Base-by-base conservation (phyloP, 2,888 invertebrate genomes). In the Kryphioiulus occultus region DNA sequence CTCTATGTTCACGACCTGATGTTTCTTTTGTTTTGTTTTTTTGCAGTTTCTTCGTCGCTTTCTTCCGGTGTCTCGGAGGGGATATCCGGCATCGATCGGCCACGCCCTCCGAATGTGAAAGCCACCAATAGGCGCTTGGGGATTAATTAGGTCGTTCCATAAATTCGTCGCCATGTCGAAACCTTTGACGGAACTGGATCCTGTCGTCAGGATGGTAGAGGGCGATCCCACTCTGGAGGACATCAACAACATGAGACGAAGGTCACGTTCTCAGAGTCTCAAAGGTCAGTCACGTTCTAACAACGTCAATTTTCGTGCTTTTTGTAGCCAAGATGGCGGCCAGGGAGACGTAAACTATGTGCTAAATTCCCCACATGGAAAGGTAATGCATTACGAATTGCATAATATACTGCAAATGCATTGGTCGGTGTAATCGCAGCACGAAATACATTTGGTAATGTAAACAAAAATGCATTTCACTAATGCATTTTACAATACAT, bases 161-260 rank as follows among this genome's bases (percentile, higher is more conserved):
- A 2, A 15, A 42, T 9, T 47, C 47, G 12, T 15, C 47, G 5
- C 47, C 59, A 59, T 59, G 59, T 59, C 59, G 4, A 59, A 59
- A n/a, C 4, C 59, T 4, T 59, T 59, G 12, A 2, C 59, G 7
- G 59, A 59, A 0, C n/a, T 59, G 7, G 85, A 85, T 5, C 85
- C 39, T 2, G 44, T 85, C 35, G 44, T 85, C 42, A 85, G 39
- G 44, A 44, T 85, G 26, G 85, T 42, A 17, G 85, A 85, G 3
- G 85, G 44, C 2, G 85, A 85, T 42, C 42, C 85, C 1, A 44
- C 85, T 39, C 85, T 59, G 59, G 59, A 59, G 15, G 59, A 59
- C 59, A 59, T 59, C 59, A n/a, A n/a, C 59, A 59, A 59, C 59
- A 59, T 59, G 59, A 19, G 85, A 17, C 42, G 85, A 26, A 32